A percentile compares a stretch with the other conserved stretches of the same genome.
phyloP scores from a whole-genome alignment of 1,140 invertebrate species.

The Drosophila tropicalis region DNA sequence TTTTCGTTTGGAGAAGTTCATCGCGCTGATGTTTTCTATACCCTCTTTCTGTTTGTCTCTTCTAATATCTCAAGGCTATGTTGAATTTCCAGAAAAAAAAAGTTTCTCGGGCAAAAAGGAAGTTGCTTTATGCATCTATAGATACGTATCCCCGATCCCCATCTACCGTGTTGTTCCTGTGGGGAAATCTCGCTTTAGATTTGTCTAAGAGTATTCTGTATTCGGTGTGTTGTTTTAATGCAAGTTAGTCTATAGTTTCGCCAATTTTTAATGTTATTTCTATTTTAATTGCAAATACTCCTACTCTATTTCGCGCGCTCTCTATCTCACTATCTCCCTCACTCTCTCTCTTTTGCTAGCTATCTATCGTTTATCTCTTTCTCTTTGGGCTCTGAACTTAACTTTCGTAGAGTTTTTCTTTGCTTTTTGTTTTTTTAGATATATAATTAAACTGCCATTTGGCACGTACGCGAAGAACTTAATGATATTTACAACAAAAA shows the following conservation, averaged over 20 bases:
- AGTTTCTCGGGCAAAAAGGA: too few relatives aligned
- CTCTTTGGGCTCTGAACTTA: neutral
- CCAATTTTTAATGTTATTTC: slow-evolving; percentile 23
- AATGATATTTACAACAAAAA: slow-evolving; percentile 74
- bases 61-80: too few relatives aligned
- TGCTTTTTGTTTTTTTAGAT: slow-evolving; percentile 25
- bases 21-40: neutral
- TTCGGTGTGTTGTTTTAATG: neutral
- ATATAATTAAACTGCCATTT: slow-evolving; percentile 74
- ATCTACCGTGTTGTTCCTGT: too few relatives aligned
- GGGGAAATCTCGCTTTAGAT: too few relatives aligned
- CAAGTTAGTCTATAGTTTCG: slow-evolving; percentile 7
- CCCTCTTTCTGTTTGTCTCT: neutral
- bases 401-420: slow-evolving; percentile 30
- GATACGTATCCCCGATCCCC: too few relatives aligned
- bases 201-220: neutral
- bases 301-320: neutral
- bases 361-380: neutral
- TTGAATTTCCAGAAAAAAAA: too few relatives aligned
- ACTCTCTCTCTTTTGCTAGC: neutral
- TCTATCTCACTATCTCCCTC: neutral
- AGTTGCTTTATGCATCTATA: too few relatives aligned
- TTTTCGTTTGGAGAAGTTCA: slow-evolving; percentile 15
- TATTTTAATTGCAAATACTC: slow-evolving; percentile 24
- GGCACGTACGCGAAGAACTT: slow-evolving; percentile 69